Base-by-base conservation (phyloP, 1,140 invertebrate species). In the Hydropsyche tenuis region DNA sequence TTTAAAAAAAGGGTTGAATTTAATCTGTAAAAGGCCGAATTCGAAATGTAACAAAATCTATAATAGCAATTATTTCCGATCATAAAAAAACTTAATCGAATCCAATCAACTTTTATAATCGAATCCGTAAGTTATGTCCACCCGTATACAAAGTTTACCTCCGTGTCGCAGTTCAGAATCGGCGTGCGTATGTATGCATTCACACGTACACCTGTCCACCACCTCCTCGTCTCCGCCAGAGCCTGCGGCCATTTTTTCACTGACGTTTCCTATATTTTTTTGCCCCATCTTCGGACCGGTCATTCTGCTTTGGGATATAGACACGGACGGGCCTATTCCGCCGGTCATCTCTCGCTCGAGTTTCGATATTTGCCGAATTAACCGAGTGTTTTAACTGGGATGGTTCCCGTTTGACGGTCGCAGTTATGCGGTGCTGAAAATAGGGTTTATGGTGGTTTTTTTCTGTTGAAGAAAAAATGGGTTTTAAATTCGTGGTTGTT, bases 241-340 rank as follows among this genome's bases (percentile, higher is more conserved):
- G 11, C 25, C 48, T 37, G 3, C 3, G 51, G 48, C 9, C 48
- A 14, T 70, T 70, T 70, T 48, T 70, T 70, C 45, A 43, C 46
- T 56, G 23, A 56, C 68, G 68, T 70, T 70, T 70, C 68, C 68
- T 70, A 70, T 45, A 70, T 70, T 70, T 70, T 70, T 70, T 70
- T 70, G 68, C 46, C 48, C 45, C 68, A 56, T 70, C 68, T 70
- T 70, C 68, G 43, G 68, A 70, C 68, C 27, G 68, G 68, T 70
- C 68, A 70, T 70, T 70, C 68, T 45, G 46, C 68, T 70, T 70
- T 70, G 68, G 68, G 68, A 70, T 70, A 48, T 51, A n/a, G 46
- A 12, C 7, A 48, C 43, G 16, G 23, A 9, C 65, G 65, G 65
- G 22, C 25, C 56, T 60, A 60, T 60, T 22, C 9, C 56, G 20